Evolutionary conservation across 2,797 vertebrate genomes (phyloP).

Genomic region (Malacoraja senta): DNA sequence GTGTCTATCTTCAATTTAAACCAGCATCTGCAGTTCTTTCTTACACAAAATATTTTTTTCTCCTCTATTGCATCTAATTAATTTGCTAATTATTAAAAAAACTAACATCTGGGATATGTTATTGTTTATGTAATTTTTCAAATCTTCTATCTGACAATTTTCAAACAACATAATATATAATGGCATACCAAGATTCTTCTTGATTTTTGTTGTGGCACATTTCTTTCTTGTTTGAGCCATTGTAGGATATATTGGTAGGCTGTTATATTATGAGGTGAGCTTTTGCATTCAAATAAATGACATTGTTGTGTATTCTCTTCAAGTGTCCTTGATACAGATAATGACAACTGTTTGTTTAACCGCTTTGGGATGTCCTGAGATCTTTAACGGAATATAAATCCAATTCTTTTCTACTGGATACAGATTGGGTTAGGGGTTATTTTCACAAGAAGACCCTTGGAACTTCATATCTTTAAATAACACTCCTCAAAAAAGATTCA

Average conservation of each 20-base stretch:
- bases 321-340: neutral
- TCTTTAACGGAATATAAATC: neutral
- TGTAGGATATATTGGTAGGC: neutral
- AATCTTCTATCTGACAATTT: neutral
- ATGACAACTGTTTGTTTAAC: too few species aligned
- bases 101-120: neutral
- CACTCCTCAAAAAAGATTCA: neutral
- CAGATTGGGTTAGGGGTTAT: neutral
- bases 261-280: neutral
- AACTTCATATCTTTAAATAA: neutral
- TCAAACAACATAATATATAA: neutral
- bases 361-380: neutral
- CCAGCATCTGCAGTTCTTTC: too few species aligned
- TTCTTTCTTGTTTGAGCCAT: neutral
- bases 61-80: neutral
- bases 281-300: neutral
- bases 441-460: neutral
- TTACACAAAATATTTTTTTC: neutral
- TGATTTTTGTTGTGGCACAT: neutral
- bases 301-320: neutral
- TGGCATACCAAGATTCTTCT: neutral
- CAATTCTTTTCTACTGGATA: neutral
- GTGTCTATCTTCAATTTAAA: too few species aligned
- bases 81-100: neutral
- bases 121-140: neutral